These are phyloP conservation scores for Lasioglossum vierecki DNA, from an alignment of 2,888 invertebrate genomes.

Conservation along the genomic window DNA sequence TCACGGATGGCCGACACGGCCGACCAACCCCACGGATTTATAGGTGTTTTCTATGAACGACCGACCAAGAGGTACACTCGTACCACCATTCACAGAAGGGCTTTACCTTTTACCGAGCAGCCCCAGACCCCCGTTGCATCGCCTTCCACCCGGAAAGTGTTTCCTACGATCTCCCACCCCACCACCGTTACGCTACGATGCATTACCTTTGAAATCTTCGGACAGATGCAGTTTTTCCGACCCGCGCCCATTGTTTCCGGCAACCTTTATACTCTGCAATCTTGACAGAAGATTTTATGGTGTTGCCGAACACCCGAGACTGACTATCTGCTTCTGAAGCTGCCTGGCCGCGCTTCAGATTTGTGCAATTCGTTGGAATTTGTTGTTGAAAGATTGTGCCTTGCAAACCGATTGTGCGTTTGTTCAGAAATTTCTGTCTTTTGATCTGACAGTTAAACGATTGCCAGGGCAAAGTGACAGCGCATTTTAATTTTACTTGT, in stretches of 20 bases:
- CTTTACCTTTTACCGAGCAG: constrained; percentile 13
- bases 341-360: background rate
- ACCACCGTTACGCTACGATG: background rate
- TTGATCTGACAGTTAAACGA: background rate
- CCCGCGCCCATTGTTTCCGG: background rate
- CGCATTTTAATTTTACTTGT: no score
- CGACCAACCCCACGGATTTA: constrained; percentile 60
- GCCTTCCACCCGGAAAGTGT: constrained; percentile 8
- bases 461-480: background rate
- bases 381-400: background rate
- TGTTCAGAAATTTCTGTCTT: background rate
- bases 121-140: background rate
- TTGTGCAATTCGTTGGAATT: background rate
- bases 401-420: background rate
- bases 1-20: constrained; percentile 53
- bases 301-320: background rate
- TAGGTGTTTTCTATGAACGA: constrained; percentile 56
- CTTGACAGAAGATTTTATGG: background rate
- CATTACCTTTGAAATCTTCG: constrained; percentile 1
- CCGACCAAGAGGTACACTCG: constrained; percentile 31
- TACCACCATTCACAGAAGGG: background rate
- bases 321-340: background rate
- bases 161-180: background rate
- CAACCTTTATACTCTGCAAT: background rate
- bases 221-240: constrained; percentile 8